phyloP scores from a whole-genome alignment of 2,797 vertebrate genomes.

The Syngnathus acus region DNA sequence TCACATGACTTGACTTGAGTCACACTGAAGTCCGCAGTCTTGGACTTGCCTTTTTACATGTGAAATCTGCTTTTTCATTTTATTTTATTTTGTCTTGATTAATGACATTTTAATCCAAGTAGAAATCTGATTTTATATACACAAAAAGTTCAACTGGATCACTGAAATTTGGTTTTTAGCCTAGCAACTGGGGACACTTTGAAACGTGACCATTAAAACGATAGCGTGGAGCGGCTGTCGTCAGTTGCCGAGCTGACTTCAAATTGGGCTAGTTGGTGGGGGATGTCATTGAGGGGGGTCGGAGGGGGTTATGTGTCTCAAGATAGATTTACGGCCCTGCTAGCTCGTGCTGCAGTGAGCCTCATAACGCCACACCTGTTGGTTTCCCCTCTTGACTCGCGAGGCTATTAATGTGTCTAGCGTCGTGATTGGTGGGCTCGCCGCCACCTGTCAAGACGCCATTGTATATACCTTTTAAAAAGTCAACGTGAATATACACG shows the following conservation, averaged over 20 bases:
- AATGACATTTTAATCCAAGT: too few relatives aligned
- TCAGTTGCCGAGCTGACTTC: conserved; percentile 44
- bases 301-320: conserved; percentile 2
- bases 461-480: background rate
- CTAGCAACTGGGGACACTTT: background rate
- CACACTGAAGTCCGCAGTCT: too few relatives aligned
- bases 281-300: conserved; percentile 2
- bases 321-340: conserved; percentile 39
- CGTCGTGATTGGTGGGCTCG: conserved; percentile 12
- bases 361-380: conserved; percentile 53
- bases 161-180: background rate
- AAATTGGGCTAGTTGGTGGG: conserved; percentile 7
- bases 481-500: background rate
- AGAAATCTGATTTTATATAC: too few relatives aligned
- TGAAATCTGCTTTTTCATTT: too few relatives aligned
- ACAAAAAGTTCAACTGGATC: background rate
- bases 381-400: conserved; percentile 32
- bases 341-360: conserved; percentile 32
- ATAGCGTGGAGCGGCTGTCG: conserved; percentile 38
- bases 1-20: background rate
- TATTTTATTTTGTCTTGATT: too few relatives aligned
- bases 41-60: background rate
- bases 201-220: conserved; percentile 7
- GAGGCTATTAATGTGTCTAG: conserved; percentile 10
- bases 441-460: conserved; percentile 22